Evolutionary conservation across 1,140 invertebrate species (phyloP), one percentile per base, ranked within the genome.

Genomic region (Anthonomus grandis): DNA sequence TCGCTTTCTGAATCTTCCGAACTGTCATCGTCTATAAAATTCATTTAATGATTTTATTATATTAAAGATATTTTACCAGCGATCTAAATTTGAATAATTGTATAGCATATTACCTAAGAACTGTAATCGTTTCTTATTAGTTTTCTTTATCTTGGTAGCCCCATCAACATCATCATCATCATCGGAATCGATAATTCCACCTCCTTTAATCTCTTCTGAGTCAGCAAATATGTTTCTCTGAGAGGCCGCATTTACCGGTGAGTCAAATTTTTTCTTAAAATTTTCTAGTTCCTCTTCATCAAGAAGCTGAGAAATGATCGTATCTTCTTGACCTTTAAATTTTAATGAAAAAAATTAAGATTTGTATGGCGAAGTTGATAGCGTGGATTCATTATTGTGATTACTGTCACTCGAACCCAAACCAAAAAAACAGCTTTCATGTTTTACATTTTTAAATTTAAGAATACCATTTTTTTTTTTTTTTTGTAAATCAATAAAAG

Each of bases 21-120:
- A 60, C 70, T 65, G 31, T 79, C 78, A 49, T 82, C 79, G 60
- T 81, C 80, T 21, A 72, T 75, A 24, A 19, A 70, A 66, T 22
- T 23, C 10, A 45, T 0, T 12, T n/a, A n/a, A 31, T 6, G n/a
- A n/a, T n/a, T n/a, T n/a, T n/a, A n/a, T n/a, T n/a, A n/a, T n/a
- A n/a, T n/a, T n/a, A n/a, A n/a, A n/a, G n/a, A n/a, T n/a, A n/a
- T n/a, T n/a, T n/a, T n/a, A n/a, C n/a, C n/a, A n/a, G n/a, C n/a
- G n/a, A n/a, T n/a, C n/a, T n/a, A n/a, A n/a, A n/a, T n/a, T n/a
- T n/a, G n/a, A n/a, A n/a, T n/a, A n/a, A n/a, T n/a, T n/a, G n/a
- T n/a, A n/a, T n/a, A n/a, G 25, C 12, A 9, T 27, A 13, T 23
- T 39, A 67, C 64, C 67, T 41, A 65, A 69, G 56, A 66, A 67